Evolutionary conservation across 2,797 vertebrate species (phyloP).

Genomic region (Denticeps clupeoides): DNA sequence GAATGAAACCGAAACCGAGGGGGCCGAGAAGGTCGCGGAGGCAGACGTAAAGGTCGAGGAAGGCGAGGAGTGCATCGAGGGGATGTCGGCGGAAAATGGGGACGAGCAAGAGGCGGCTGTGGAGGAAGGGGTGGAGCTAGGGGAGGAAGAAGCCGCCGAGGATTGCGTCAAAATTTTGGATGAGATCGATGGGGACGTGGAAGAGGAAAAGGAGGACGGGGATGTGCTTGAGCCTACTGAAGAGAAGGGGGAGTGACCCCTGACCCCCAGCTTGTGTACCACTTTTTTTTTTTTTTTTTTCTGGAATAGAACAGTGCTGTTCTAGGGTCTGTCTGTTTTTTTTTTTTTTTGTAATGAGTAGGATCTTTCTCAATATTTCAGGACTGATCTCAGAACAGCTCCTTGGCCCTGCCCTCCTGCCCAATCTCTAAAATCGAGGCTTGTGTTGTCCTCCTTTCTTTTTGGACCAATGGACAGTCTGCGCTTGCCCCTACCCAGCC

Average conservation of each 20-base stretch:
- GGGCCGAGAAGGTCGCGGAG: not conserved
- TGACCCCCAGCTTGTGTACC: not conserved
- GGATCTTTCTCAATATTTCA: too few species aligned
- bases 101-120: not conserved
- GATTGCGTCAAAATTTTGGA: too few species aligned
- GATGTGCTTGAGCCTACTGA: slow-evolving; percentile 8
- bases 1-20: slow-evolving; percentile 11
- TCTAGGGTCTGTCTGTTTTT: too few species aligned
- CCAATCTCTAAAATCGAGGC: too few species aligned
- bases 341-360: too few species aligned
- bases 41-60: not conserved
- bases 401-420: too few species aligned
- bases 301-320: too few species aligned
- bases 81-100: slow-evolving; percentile 1
- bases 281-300: slow-evolving; percentile 4
- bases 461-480: too few species aligned
- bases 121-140: slow-evolving; percentile 11
- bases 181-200: not conserved
- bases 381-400: too few species aligned
- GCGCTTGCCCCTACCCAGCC: too few species aligned
- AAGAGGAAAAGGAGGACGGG: not conserved
- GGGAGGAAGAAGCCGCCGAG: not conserved
- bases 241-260: not conserved
- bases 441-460: too few species aligned
- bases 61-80: not conserved